Base-by-base conservation (phyloP, 2,797 vertebrate species). In the Avahi laniger region DNA sequence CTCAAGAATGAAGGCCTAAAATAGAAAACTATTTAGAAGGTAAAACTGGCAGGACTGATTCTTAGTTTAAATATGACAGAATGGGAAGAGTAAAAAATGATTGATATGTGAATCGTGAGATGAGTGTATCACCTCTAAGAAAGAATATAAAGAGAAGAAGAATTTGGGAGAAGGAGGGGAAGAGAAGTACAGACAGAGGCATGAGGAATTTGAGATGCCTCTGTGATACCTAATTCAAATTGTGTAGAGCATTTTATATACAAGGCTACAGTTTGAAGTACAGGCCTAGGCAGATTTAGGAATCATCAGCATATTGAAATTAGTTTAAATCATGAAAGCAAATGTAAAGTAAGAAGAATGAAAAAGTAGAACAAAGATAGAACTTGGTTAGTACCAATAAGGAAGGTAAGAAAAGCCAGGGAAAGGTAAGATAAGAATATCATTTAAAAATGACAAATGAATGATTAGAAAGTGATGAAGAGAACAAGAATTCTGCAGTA, bases 31-130 rank as follows among this genome's bases (percentile, higher is more conserved):
- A 92, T 24, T 92, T 76, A 95, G 20, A 41, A 87, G 38, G n/a
- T 67, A n/a, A 88, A 13, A 92, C 5, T 59, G 69, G 15, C 11
- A 75, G 69, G 50, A 82, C 50, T 57, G 30, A 76, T 22, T 69
- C 28, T 67, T 67, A 82, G 67, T 89, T 88, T 83, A 92, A 76
- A 88, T 83, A 50, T 61, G 73, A 76, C 59, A 69, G 61, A 92
- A 69, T 8, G 30, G 43, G 48, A 70, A 67, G 28, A 73, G 38
- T 57, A 59, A 91, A 83, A 81, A 95, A 35, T 61, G n/a, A 76
- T 24, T 59, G n/a, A 52, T 52, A 57, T 10, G 24, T 57, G 41
- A 92, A 69, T 76, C 22, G 5, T 84, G 41, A 90, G n/a, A 76
- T 59, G 50, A 67, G 6, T 24, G 30, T 18, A 75, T n/a, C 69